Conservation (phyloP, 2,113 vertebrate genomes). For the Hippocampus mohnikei region DNA sequence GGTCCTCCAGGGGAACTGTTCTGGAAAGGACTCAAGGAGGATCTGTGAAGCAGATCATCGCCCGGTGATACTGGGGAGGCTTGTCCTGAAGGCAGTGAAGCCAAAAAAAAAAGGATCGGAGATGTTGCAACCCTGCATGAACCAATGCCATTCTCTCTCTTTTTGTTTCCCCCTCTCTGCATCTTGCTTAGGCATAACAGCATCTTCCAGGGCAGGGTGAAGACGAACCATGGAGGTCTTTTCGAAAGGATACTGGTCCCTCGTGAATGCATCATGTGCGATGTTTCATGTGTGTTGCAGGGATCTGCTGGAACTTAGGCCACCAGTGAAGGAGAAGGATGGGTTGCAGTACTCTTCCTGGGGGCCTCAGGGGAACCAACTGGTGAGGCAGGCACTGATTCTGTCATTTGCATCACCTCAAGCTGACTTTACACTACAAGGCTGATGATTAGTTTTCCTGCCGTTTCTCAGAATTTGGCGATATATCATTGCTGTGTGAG, state of each 20-base stretch:
- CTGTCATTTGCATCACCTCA: background rate
- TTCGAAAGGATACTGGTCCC: conserved; percentile 2
- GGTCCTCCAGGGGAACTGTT: conserved; percentile 25
- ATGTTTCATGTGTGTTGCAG: conserved; percentile 65
- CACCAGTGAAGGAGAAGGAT: conserved; percentile 51
- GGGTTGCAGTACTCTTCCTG: conserved; percentile 73
- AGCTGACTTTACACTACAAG: background rate
- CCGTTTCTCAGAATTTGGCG: background rate
- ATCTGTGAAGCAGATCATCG: conserved; percentile 27
- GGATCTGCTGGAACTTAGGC: conserved; percentile 65
- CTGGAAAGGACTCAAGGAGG: conserved; percentile 26
- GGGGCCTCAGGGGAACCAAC: conserved; percentile 77
- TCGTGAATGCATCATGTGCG: conserved; percentile 22
- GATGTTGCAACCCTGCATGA: conserved; percentile 64
- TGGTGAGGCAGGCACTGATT: conserved; percentile 61
- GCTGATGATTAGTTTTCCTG: background rate
- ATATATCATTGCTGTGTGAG: background rate
- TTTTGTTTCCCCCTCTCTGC: conserved; percentile 55
- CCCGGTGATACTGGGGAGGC: conserved; percentile 50
- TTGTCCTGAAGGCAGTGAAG: conserved; percentile 28
- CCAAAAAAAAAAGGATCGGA: conserved; percentile 20
- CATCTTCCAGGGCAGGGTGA: conserved; percentile 30
- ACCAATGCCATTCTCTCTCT: conserved; percentile 29
- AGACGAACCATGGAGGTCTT: conserved; percentile 46
- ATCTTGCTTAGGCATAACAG: conserved; percentile 52